A percentile compares a stretch with the other conserved stretches of the same genome.
phyloP scores from a whole-genome alignment of 2,888 invertebrate species.

The Oeneis ivallda region DNA sequence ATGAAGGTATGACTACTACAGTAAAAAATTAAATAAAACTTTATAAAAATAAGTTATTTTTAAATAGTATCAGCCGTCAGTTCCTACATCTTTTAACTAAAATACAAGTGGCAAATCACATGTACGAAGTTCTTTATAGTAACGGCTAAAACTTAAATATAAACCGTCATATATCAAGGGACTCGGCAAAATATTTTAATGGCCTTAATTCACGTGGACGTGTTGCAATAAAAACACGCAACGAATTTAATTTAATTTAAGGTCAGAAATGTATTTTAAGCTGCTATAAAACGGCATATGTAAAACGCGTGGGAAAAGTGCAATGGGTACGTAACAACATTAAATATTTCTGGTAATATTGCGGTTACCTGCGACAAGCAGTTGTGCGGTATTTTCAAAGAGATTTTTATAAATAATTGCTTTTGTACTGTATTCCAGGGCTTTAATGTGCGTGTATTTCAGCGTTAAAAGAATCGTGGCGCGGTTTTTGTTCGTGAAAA shows the following conservation, averaged over 20 bases:
- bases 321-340: conserved; percentile 59
- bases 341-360: conserved; percentile 69
- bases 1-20: too few species aligned
- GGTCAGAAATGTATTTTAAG: conserved; percentile 54
- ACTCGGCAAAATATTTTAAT: conserved; percentile 45
- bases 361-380: conserved; percentile 67
- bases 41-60: too few species aligned
- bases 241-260: conserved; percentile 49
- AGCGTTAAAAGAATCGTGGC: conserved; percentile 47
- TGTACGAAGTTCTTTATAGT: conserved; percentile 10
- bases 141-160: conserved; percentile 33
- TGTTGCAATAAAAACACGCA: conserved; percentile 46
- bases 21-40: too few species aligned
- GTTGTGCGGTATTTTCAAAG: conserved; percentile 61
- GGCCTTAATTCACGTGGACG: conserved; percentile 45
- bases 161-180: conserved; percentile 37
- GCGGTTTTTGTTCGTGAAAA: conserved; percentile 47
- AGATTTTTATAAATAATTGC: conserved; percentile 66
- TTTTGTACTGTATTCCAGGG: conserved; percentile 51
- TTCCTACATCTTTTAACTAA: not conserved
- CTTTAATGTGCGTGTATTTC: conserved; percentile 50
- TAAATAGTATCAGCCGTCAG: too few species aligned
- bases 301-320: conserved; percentile 56
- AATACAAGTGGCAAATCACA: not conserved
- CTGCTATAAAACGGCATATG: conserved; percentile 53